Base-by-base conservation (phyloP, 2,113 vertebrate genomes). In the Nothoprocta pentlandii region DNA sequence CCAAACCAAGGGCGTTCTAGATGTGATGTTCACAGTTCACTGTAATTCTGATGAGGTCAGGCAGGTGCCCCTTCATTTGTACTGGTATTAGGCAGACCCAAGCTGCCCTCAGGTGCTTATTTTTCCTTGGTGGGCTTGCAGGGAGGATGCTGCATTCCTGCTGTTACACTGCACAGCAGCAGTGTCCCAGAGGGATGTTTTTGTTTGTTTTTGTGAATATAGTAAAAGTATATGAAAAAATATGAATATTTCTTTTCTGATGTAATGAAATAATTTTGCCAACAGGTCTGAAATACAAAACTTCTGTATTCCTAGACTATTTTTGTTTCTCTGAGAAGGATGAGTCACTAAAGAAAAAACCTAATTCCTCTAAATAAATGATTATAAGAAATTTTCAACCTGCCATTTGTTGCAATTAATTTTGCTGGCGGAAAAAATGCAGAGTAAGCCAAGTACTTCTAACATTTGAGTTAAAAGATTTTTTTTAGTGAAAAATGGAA, bases 301-400 rank as follows among this genome's bases (percentile, higher is more conserved):
- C 32, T 67, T 19, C 23, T 56, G 5, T 56, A 39, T 56, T 89
- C 9, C 23, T 56, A n/a, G 34, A 22, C 17, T 66, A 3, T 42
- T 87, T 92, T 77, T 77, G 16, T 89, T 90, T 28, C 75, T 4
- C 44, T 80, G 25, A 61, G 53, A 85, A 81, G 9, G 14, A 34
- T 56, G 6, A 89, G 12, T 82, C 39, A 44, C 53, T 47, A 73
- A 89, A 85, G 32, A 53, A 91, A 89, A 76, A 1, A 51, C 4
- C 34, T 73, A 75, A 61, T 68, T 69, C 67, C 49, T 32, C 12
- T 76, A 75, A 79, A 53, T 28, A 44, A 59, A 28, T 68, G 3
- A 64, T 82, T 25, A 17, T 49, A 75, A 61, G 28, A 56, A 56
- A 9, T 32, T 92, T 92, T 80, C 3, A 41, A 53, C 16, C 70